These are phyloP conservation scores for pig (Sus scrofa) DNA, from an alignment of 2,113 vertebrate genomes.

Conservation along the genomic window DNA sequence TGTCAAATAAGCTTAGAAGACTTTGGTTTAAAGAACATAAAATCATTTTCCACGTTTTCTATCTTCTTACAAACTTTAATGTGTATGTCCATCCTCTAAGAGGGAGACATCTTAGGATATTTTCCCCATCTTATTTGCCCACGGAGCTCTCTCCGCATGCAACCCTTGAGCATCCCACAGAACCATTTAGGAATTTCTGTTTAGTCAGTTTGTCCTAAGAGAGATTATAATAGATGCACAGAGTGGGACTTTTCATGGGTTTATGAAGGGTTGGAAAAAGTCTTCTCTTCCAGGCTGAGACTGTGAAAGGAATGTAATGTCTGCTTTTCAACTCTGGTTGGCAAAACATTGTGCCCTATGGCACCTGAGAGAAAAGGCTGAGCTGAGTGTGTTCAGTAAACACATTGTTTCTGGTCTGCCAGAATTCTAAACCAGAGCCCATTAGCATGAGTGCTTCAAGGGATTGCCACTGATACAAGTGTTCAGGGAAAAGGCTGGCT, in stretches of 20 bases:
- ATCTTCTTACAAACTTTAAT: slow-evolving; percentile 7
- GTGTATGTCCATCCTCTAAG: background rate
- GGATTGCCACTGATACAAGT: slow-evolving; percentile 23
- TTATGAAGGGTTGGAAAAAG: slow-evolving; percentile 56
- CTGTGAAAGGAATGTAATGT: slow-evolving; percentile 51
- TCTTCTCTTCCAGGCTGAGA: slow-evolving; percentile 34
- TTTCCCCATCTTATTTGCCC: background rate
- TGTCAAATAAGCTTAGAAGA: background rate
- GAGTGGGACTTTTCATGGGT: background rate
- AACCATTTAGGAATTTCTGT: slow-evolving; percentile 63
- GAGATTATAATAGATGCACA: slow-evolving; percentile 29
- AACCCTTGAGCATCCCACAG: slow-evolving; percentile 2
- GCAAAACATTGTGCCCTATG: background rate
- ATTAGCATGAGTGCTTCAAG: slow-evolving; percentile 38
- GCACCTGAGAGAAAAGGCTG: slow-evolving; percentile 46
- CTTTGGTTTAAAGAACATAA: background rate
- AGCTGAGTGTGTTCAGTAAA: slow-evolving; percentile 23
- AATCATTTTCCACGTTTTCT: background rate
- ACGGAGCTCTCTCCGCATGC: background rate
- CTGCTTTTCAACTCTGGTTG: slow-evolving; percentile 48
- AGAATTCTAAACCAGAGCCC: slow-evolving; percentile 56
- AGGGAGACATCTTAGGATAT: background rate
- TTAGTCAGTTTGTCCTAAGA: slow-evolving; percentile 32
- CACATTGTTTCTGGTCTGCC: background rate
- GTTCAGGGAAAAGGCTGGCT: slow-evolving; percentile 37